phyloP scores from a whole-genome alignment of 2,113 vertebrate species.

The Cinclus mexicanus region DNA sequence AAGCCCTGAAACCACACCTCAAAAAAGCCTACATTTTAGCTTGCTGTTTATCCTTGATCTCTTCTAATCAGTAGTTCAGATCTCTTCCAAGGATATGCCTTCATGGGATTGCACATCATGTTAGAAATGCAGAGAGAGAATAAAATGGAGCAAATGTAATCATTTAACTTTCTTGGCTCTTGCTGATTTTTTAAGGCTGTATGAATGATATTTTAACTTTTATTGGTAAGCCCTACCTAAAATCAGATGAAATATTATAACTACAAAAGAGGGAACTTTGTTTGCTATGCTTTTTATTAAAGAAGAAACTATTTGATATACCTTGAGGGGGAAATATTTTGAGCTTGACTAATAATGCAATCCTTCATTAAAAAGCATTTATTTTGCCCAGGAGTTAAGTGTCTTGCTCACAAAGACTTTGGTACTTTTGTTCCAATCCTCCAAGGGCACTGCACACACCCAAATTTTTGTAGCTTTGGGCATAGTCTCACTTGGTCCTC shows the following conservation, averaged over 20 bases:
- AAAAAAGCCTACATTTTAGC: neutral
- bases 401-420: neutral
- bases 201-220: neutral
- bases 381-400: neutral
- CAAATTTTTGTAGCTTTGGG: neutral
- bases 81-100: neutral
- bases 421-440: accelerated
- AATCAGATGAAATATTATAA: neutral
- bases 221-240: neutral
- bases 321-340: neutral
- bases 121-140: neutral
- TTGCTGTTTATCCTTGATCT: neutral
- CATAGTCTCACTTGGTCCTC: neutral
- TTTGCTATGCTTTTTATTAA: neutral
- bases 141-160: neutral
- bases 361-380: neutral
- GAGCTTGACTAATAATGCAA: neutral
- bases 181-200: neutral
- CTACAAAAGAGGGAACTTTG: neutral
- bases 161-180: neutral
- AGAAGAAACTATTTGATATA: neutral
- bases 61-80: neutral
- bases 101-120: neutral
- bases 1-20: neutral
- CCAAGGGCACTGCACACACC: neutral